Evolutionary conservation across 1,140 invertebrate species (phyloP).

Genomic region (Sitobion miscanthi): DNA sequence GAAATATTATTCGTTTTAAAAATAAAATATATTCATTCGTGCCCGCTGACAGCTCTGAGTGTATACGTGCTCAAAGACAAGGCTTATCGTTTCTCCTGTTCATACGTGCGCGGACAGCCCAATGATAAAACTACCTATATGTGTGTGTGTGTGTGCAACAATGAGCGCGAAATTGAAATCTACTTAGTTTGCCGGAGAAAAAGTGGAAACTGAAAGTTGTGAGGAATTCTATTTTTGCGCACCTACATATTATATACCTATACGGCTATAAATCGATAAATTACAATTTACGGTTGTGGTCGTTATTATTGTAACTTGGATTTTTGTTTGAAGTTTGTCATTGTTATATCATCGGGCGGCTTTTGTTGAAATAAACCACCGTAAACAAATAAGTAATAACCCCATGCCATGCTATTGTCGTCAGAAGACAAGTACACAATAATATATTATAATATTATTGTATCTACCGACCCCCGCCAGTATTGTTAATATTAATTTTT

Average conservation of each 20-base stretch:
- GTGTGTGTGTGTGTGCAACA: not conserved
- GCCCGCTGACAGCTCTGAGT: constrained; percentile 18
- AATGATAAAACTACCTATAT: not conserved
- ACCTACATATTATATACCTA: too few species aligned
- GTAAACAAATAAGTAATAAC: not conserved
- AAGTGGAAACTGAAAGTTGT: not conserved
- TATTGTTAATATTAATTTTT: not conserved
- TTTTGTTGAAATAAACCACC: not conserved
- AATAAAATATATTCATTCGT: constrained; percentile 53
- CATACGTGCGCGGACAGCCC: not conserved
- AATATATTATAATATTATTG: too few species aligned
- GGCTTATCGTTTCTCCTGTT: constrained; percentile 33
- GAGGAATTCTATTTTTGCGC: not conserved
- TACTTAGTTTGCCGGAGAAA: not conserved
- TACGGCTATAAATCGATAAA: not conserved
- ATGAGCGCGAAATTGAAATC: not conserved
- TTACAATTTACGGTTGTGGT: not conserved
- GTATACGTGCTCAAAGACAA: constrained; percentile 38
- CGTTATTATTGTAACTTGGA: not conserved
- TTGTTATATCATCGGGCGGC: not conserved
- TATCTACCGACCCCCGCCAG: too few species aligned
- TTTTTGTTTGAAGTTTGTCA: not conserved
- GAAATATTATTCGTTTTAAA: constrained; percentile 51
- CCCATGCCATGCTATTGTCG: not conserved
- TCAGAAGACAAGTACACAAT: not conserved